Evolutionary conservation across 2,113 vertebrate species (phyloP).

Genomic region (Myodes glareolus): DNA sequence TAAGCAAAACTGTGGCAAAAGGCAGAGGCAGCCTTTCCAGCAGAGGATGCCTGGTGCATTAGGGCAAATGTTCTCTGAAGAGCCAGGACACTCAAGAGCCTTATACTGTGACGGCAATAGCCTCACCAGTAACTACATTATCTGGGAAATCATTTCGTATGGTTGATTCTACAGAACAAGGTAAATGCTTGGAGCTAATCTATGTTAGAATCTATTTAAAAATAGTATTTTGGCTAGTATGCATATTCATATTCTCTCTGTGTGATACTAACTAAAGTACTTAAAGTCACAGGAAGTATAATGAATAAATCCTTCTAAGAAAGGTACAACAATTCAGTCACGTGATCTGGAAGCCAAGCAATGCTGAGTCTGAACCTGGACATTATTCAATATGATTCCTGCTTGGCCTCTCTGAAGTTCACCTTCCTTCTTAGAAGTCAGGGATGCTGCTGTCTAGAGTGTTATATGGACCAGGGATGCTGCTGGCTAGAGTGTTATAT

Average conservation of each 20-base stretch:
- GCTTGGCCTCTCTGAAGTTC: neutral
- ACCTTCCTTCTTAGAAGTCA: neutral
- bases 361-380: neutral
- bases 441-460: neutral
- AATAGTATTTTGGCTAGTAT: neutral
- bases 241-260: neutral
- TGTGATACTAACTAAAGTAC: neutral
- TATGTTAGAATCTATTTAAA: neutral
- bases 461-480: neutral
- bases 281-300: neutral
- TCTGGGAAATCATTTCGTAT: neutral
- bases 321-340: constrained; percentile 25
- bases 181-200: neutral
- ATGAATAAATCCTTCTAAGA: neutral
- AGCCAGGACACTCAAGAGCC: neutral
- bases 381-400: neutral
- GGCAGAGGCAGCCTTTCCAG: neutral
- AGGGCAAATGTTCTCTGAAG: neutral
- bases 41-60: neutral
- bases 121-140: neutral
- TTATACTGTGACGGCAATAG: neutral
- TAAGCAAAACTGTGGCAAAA: neutral
- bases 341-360: neutral
- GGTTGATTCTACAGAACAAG: neutral
- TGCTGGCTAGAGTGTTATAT: too few species aligned